Percentiles rank a stretch among this genome's conserved stretches.
Evolutionary conservation across 2,888 invertebrate genomes (phyloP).

Genomic region (Andrena trimmerana): DNA sequence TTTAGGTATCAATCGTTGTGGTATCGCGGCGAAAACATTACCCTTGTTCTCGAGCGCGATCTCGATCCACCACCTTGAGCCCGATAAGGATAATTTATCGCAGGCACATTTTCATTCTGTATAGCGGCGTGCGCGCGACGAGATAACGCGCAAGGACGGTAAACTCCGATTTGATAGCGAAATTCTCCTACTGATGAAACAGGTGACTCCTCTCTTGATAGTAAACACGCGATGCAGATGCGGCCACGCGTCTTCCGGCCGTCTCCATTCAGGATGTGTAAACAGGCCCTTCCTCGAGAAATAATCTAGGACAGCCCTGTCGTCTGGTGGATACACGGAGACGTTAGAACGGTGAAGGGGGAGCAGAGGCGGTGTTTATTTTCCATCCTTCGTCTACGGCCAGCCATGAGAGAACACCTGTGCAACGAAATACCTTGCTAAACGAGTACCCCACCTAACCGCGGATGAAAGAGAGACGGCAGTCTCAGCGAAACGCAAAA

Average conservation of each 20-base stretch:
- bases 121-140: slow-evolving; percentile 53
- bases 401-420: slow-evolving; percentile 63
- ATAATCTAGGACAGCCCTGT: slow-evolving; percentile 55
- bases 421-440: slow-evolving; percentile 69
- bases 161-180: slow-evolving; percentile 67
- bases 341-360: slow-evolving; percentile 4
- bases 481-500: slow-evolving; percentile 66
- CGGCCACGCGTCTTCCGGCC: slow-evolving; percentile 66
- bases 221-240: slow-evolving; percentile 65
- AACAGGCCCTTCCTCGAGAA: slow-evolving; percentile 60
- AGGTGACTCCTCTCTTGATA: slow-evolving; percentile 60
- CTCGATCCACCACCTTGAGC: slow-evolving; percentile 71
- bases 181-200: slow-evolving; percentile 58
- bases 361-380: slow-evolving; percentile 51
- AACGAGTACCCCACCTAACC: slow-evolving; percentile 58
- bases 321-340: slow-evolving; percentile 15
- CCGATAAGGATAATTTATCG: slow-evolving; percentile 70
- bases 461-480: slow-evolving; percentile 66
- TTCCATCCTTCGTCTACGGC: slow-evolving; percentile 49
- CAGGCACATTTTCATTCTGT: slow-evolving; percentile 43
- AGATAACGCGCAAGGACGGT: slow-evolving; percentile 59
- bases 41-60: slow-evolving; percentile 67
- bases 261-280: slow-evolving; percentile 43
- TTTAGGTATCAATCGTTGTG: background rate
- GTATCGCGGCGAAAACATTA: slow-evolving; percentile 38